These are phyloP conservation scores for Cosmia pyralina DNA, from an alignment of 2,888 invertebrate genomes.

Conservation along the genomic window DNA sequence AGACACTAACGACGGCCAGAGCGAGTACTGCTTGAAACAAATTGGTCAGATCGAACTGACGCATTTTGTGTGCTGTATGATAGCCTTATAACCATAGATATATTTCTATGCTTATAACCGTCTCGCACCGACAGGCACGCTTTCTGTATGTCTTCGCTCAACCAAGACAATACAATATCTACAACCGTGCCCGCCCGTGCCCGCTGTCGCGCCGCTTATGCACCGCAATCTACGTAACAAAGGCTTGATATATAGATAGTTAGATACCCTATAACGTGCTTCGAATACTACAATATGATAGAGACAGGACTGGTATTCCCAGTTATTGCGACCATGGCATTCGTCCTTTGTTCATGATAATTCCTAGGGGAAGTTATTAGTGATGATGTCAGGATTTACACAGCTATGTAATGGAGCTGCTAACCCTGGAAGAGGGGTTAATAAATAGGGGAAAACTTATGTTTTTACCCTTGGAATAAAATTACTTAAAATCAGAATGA, in stretches of 20 bases:
- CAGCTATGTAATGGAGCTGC: slow-evolving; percentile 39
- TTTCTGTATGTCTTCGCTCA: not conserved
- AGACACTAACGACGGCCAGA: not conserved
- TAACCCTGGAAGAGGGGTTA: slow-evolving; percentile 17
- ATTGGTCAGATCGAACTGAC: not conserved
- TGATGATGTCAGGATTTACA: slow-evolving; percentile 52
- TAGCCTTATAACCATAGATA: not conserved
- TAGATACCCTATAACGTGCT: slow-evolving; percentile 50
- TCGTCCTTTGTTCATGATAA: slow-evolving; percentile 65
- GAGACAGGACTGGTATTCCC: slow-evolving; percentile 54
- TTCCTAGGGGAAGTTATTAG: slow-evolving; percentile 59
- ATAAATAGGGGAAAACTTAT: not conserved
- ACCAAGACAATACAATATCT: slow-evolving; percentile 8
- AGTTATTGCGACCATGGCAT: slow-evolving; percentile 64
- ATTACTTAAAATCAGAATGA: not conserved
- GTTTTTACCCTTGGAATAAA: not conserved
- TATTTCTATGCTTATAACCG: too few species aligned
- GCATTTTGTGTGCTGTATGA: too few species aligned
- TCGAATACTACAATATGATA: slow-evolving; percentile 57
- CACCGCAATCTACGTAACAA: slow-evolving; percentile 20
- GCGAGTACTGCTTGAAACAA: not conserved
- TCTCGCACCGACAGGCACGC: not conserved
- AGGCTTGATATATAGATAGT: slow-evolving; percentile 31
- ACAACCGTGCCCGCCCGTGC: not conserved
- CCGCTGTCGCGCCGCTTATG: slow-evolving; percentile 36